Percentiles rank a stretch among this genome's conserved stretches.
These are phyloP conservation scores for Cotesia chilonis DNA, from an alignment of 1,140 invertebrate genomes.

Conservation along the genomic window DNA sequence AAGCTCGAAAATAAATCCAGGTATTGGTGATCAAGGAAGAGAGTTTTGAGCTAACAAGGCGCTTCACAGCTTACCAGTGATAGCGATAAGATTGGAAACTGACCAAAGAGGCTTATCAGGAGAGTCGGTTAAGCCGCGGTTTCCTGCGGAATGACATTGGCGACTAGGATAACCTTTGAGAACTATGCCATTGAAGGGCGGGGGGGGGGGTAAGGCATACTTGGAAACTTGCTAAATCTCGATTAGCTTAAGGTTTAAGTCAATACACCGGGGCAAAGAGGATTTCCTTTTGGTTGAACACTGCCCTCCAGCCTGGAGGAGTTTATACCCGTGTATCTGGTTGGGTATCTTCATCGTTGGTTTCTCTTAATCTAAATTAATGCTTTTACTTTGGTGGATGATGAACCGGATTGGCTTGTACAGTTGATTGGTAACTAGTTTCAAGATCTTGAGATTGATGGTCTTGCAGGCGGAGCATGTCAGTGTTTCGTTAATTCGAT, in stretches of 20 bases:
- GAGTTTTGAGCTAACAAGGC: conserved; percentile 1
- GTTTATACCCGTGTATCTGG: neutral
- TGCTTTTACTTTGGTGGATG: conserved; percentile 14
- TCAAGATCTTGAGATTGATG: neutral
- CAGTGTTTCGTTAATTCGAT: neutral
- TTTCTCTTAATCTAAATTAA: conserved; percentile 23
- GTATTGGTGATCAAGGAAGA: no score
- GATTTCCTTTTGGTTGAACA: conserved; percentile 13
- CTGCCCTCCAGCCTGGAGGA: neutral
- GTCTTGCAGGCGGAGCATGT: neutral
- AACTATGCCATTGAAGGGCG: no score
- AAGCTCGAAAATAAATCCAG: no score
- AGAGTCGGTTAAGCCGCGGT: conserved; percentile 2
- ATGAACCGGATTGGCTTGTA: conserved; percentile 4
- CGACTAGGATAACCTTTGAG: conserved; percentile 5
- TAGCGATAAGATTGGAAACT: conserved; percentile 19
- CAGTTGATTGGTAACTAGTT: neutral
- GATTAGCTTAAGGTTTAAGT: conserved; percentile 22
- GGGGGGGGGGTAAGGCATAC: no score
- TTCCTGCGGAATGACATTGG: conserved; percentile 2
- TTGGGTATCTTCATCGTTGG: neutral
- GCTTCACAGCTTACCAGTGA: conserved; percentile 16
- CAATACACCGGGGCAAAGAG: conserved; percentile 1
- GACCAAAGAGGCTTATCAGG: conserved; percentile 15
- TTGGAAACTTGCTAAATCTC: conserved; percentile 20